Conservation (phyloP, 2,113 vertebrate genomes). For the Pyxicephalus adspersus region DNA sequence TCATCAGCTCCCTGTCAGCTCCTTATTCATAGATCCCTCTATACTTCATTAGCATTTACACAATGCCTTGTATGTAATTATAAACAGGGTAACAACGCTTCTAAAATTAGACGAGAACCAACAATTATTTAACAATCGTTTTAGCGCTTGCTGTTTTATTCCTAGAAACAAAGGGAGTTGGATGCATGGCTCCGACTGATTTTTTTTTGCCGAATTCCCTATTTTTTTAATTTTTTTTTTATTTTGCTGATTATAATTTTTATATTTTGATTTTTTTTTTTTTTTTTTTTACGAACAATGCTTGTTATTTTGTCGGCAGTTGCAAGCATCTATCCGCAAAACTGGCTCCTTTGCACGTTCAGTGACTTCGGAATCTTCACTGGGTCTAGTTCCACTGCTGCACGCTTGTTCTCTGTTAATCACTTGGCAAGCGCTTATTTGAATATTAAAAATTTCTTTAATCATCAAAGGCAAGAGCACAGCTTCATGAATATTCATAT, state of each 20-base stretch:
- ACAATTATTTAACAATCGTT: constrained; percentile 49
- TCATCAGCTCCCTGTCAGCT: constrained; percentile 33
- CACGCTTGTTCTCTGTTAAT: constrained; percentile 95
- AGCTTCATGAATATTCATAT: constrained; percentile 99
- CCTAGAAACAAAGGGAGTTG: constrained; percentile 42
- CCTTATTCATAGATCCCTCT: constrained; percentile 37
- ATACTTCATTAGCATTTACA: constrained; percentile 54
- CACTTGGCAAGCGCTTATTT: constrained; percentile 99
- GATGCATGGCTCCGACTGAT: background rate
- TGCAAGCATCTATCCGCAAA: constrained; percentile 72
- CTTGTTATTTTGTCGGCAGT: constrained; percentile 22
- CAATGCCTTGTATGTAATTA: constrained; percentile 53
- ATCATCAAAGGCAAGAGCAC: constrained; percentile 98
- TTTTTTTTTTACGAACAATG: constrained; percentile 60
- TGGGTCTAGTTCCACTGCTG: constrained; percentile 90
- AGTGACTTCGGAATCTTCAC: constrained; percentile 79
- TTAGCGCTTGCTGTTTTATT: constrained; percentile 30
- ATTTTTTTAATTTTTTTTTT: too few relatives aligned
- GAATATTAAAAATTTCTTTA: constrained; percentile 99
- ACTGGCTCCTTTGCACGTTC: constrained; percentile 69
- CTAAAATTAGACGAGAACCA: constrained; percentile 53
- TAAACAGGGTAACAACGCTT: constrained; percentile 53
- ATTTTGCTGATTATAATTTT: constrained; percentile 60
- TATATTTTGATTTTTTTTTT: constrained; percentile 56
- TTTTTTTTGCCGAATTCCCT: constrained; percentile 6